Evolutionary conservation across 2,888 invertebrate species (phyloP).

Genomic region (Parthenolecanium corni): DNA sequence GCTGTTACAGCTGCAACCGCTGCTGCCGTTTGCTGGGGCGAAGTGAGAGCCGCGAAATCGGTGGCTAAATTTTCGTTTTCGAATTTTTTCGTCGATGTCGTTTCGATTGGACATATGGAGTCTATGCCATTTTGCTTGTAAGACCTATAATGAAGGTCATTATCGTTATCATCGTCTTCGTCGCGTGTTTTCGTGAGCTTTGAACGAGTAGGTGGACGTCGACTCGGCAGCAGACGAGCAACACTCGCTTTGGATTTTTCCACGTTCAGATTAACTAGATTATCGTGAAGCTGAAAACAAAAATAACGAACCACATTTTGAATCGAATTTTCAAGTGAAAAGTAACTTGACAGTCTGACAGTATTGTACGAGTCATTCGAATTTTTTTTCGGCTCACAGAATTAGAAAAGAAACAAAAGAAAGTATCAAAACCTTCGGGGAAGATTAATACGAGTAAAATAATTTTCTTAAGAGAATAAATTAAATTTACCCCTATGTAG

Average conservation of each 20-base stretch:
- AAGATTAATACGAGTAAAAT: too few relatives aligned
- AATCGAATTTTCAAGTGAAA: not conserved
- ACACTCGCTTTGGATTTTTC: conserved; percentile 44
- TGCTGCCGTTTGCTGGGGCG: not conserved
- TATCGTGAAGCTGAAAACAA: conserved; percentile 6
- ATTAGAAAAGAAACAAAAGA: too few relatives aligned
- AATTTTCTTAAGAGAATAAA: too few relatives aligned
- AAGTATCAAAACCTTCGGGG: too few relatives aligned
- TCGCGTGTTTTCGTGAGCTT: conserved; percentile 1
- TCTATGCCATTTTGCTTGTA: not conserved
- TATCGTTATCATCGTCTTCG: not conserved
- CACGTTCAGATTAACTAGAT: conserved; percentile 40
- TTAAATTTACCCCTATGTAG: too few relatives aligned
- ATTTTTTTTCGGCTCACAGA: too few relatives aligned
- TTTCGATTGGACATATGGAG: not conserved
- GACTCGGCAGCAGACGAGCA: conserved; percentile 41
- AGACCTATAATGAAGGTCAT: not conserved
- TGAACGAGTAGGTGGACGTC: conserved; percentile 43
- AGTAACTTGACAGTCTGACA: not conserved
- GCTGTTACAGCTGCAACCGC: not conserved
- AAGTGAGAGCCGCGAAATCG: not conserved
- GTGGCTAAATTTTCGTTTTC: not conserved
- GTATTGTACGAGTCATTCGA: too few relatives aligned
- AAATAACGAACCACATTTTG: not conserved
- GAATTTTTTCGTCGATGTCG: not conserved